phyloP scores from a whole-genome alignment of 2,113 vertebrate species.

The Larimichthys crocea region DNA sequence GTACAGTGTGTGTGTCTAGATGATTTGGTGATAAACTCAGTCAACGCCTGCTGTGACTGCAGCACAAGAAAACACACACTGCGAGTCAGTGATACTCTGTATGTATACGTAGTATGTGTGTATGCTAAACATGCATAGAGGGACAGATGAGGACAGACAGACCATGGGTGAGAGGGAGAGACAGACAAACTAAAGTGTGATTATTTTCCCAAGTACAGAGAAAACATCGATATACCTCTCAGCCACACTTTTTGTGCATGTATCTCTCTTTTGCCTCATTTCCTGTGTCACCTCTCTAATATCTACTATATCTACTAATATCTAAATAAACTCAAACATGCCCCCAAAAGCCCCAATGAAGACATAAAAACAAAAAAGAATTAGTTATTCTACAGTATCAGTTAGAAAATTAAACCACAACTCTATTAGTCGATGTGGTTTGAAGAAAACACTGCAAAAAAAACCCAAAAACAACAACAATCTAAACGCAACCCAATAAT shows the following conservation, averaged over 20 bases:
- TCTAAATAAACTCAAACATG: no score
- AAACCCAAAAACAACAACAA: no score
- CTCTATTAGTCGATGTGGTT: no score
- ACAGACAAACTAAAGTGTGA: neutral
- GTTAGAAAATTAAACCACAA: no score
- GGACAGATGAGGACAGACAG: neutral
- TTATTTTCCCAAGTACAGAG: neutral
- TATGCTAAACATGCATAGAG: neutral
- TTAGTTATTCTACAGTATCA: no score
- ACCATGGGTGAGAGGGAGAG: neutral
- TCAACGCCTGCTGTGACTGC: conserved; percentile 62
- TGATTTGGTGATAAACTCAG: conserved; percentile 67
- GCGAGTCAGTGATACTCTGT: conserved; percentile 23
- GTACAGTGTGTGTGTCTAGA: conserved; percentile 20
- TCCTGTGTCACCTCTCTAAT: neutral
- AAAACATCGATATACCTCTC: neutral
- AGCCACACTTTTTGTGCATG: neutral
- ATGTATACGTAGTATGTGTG: conserved; percentile 12
- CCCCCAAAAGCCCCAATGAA: no score
- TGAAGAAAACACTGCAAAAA: neutral
- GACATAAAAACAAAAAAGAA: no score
- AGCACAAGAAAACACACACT: conserved; percentile 65
- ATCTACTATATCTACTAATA: no score
- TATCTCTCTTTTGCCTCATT: neutral
- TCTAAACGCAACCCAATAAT: neutral